Evolutionary conservation across 2,888 invertebrate genomes (phyloP), one percentile per base, ranked within the genome.

Genomic region (Glyphotaelius pellucidus): DNA sequence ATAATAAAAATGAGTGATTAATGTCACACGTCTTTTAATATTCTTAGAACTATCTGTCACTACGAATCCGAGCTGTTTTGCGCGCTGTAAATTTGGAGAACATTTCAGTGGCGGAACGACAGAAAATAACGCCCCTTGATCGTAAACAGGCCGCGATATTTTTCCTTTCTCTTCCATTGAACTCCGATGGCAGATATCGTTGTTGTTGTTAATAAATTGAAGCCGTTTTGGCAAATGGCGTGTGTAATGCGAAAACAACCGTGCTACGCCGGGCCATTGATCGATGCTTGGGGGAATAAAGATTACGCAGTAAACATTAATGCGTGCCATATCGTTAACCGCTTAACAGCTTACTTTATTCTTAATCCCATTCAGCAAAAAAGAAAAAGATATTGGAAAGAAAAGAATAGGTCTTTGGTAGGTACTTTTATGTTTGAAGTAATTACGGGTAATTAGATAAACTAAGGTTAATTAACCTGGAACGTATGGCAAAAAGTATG

Each of bases 191-290:
- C 52, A 52, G 52, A 88, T 80, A 32, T 32, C 88, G 88, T 79
- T 89, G 88, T 89, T 89, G 15, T 89, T 79, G 67, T 79, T 89
- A 89, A 79, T 79, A 89, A 35, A 79, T 67, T 52, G 32, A 35
- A 89, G 79, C 88, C 79, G 88, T 89, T 35, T 89, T 80, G 88
- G 79, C 35, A 89, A 89, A 89, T 89, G 88, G 88, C 79, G 88
- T 79, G 88, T 89, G 79, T 79, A 89, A 89, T 89, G 88, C 80
- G 80, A 89, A 89, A 89, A 89, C 88, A 89, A 80, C 67, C 35
- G 38, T 47, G 79, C 31, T 89, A 19, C 80, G 79, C 35, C 35
- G 25, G 88, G 88, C 38, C 79, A 32, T 38, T 86, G 86, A 89
- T 89, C 88, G 31, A 89, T 67, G 88, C 67, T 52, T 79, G 31